Conservation (phyloP, 2,797 vertebrate genomes). For the Acropternis orthonyx region DNA sequence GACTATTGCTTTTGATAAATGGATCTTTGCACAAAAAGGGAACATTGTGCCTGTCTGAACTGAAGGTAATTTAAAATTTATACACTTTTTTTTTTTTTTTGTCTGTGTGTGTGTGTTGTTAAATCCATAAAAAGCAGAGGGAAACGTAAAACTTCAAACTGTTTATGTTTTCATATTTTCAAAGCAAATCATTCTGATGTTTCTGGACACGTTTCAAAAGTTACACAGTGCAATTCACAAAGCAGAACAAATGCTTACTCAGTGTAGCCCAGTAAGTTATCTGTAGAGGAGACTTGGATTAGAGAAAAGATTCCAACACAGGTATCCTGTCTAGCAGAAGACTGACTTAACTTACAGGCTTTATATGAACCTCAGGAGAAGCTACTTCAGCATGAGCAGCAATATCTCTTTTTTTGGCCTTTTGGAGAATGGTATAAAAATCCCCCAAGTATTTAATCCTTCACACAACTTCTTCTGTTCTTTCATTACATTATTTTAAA, state of each 20-base stretch:
- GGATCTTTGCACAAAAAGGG: background rate
- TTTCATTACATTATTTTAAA: background rate
- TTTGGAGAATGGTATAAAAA: background rate
- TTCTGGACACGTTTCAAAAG: background rate
- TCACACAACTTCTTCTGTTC: background rate
- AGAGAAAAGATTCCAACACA: background rate
- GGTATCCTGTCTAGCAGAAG: background rate
- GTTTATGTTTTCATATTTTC: background rate
- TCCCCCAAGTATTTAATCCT: background rate
- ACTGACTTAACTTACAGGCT: background rate
- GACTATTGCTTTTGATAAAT: background rate
- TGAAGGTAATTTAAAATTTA: background rate
- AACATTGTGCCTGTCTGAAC: background rate
- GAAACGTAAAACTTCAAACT: background rate
- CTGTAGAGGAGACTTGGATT: background rate
- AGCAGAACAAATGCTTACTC: background rate
- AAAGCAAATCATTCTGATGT: background rate
- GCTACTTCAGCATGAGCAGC: background rate
- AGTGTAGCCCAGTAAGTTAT: background rate
- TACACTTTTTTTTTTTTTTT: background rate
- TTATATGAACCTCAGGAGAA: background rate
- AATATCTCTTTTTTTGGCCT: background rate
- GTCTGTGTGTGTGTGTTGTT: fast-evolving
- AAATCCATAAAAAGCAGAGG: background rate
- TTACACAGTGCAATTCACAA: background rate